Conservation (phyloP, 2,113 vertebrate species). For the Pelusios castaneus region DNA sequence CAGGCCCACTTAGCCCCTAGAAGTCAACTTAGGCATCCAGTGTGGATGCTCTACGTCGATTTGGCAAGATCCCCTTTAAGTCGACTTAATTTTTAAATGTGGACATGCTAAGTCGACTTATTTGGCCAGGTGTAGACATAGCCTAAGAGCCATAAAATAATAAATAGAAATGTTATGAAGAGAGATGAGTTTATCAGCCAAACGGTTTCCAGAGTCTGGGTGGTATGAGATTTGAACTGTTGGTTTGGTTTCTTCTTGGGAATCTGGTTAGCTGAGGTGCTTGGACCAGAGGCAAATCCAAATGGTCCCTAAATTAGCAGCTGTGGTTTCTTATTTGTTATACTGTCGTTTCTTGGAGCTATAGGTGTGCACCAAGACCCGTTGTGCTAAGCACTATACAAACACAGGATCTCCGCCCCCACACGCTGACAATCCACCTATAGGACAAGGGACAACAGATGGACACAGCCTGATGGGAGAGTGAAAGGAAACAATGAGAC, state of each 20-base stretch:
- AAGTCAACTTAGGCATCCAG: too few species aligned
- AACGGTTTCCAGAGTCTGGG: background rate
- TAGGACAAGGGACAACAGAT: background rate
- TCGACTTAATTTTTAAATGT: too few species aligned
- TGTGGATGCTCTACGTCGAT: too few species aligned
- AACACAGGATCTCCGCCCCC: background rate
- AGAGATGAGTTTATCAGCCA: background rate
- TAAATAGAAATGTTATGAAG: background rate
- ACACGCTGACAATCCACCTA: background rate
- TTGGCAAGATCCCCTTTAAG: too few species aligned
- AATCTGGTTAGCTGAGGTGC: background rate
- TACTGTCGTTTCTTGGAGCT: background rate
- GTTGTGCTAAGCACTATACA: background rate
- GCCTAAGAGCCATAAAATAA: background rate
- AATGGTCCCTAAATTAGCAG: background rate
- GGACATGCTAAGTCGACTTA: too few species aligned
- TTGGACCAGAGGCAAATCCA: background rate
- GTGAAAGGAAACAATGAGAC: background rate
- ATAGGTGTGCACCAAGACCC: background rate
- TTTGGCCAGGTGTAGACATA: too few species aligned
- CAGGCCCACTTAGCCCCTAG: too few species aligned
- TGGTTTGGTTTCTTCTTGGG: background rate
- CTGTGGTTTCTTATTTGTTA: background rate
- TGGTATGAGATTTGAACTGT: background rate
- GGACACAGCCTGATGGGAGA: background rate